These are phyloP conservation scores for Drosophila sproati DNA, from an alignment of 1,140 invertebrate species.

Conservation along the genomic window DNA sequence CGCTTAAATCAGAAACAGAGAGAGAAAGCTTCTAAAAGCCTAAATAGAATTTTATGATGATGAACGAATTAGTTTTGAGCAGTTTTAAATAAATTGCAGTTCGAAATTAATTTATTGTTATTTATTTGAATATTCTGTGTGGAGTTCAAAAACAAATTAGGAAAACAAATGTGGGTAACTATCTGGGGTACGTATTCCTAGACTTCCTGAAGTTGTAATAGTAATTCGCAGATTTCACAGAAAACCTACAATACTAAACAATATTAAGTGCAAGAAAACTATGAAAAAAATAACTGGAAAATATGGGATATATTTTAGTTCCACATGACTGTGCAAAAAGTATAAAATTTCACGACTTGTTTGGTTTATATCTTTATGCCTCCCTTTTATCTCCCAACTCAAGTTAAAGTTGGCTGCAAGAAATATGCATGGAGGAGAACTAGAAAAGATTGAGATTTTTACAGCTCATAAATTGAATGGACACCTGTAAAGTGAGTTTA, in stretches of 20 bases:
- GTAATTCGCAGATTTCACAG: too few relatives aligned
- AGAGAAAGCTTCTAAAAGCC: background rate
- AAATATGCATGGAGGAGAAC: constrained; percentile 18
- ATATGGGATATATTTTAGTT: background rate
- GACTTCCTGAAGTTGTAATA: too few relatives aligned
- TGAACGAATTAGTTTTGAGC: too few relatives aligned
- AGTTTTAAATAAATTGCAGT: too few relatives aligned
- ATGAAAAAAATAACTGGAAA: background rate
- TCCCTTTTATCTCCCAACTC: background rate
- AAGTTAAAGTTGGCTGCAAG: constrained; percentile 21
- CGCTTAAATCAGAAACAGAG: background rate
- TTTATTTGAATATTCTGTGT: too few relatives aligned
- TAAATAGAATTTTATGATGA: background rate
- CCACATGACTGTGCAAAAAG: background rate
- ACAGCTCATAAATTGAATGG: constrained; percentile 76
- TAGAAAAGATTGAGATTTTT: constrained; percentile 67
- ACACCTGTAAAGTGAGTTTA: constrained; percentile 78
- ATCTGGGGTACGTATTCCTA: too few relatives aligned
- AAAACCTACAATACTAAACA: too few relatives aligned
- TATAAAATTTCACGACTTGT: background rate
- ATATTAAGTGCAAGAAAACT: background rate
- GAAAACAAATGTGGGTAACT: too few relatives aligned
- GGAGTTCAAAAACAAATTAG: too few relatives aligned
- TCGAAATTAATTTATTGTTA: too few relatives aligned
- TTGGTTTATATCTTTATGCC: background rate